Base-by-base conservation (phyloP, 2,888 invertebrate genomes). In the Neoscelio sp. region DNA sequence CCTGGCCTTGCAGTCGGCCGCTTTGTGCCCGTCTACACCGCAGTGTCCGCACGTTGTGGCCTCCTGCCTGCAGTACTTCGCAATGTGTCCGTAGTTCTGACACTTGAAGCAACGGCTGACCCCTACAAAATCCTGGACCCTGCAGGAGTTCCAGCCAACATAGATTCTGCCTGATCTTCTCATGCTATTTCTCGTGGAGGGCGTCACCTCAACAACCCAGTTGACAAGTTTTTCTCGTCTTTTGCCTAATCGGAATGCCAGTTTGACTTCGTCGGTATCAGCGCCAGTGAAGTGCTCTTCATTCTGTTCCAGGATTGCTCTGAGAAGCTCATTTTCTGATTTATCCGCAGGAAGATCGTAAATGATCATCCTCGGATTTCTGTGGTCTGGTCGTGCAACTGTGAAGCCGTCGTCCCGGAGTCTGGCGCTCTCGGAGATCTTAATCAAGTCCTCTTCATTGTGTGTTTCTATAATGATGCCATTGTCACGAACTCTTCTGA, bases 51-150 rank as follows among this genome's bases (percentile, higher is more conserved):
- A 83, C 0, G 40, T 40, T 0, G 2, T 2, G 3, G 35, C 44
- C 7, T 58, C 65, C 8, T 42, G 38, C 38, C 15, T 78, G 13
- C 79, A 78, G 67, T 48, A 10, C 23, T 74, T 62, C 1, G 71
- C 13, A 0, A 71, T 62, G 33, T 83, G 82, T 0, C 81, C 80
- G 12, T 46, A 78, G 0, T n/a, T 13, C 8, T 83, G 80, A 15
- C 81, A 83, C 46, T 76, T 80, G 26, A 35, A 82, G 50, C 84
- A 84, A 20, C 77, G 48, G 0, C 81, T 60, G 0, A 74, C 30
- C 0, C 30, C 35, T 1, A 74, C 8, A 15, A 38, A 78, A 50
- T 83, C 82, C 3, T 42, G 20, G 0, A 81, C 42, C 15, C 62
- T 42, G 33, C 79, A 81, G n/a, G n/a, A n/a, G n/a, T n/a, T n/a